Base-by-base conservation (phyloP, 2,888 invertebrate species). In the Altica lythri region DNA sequence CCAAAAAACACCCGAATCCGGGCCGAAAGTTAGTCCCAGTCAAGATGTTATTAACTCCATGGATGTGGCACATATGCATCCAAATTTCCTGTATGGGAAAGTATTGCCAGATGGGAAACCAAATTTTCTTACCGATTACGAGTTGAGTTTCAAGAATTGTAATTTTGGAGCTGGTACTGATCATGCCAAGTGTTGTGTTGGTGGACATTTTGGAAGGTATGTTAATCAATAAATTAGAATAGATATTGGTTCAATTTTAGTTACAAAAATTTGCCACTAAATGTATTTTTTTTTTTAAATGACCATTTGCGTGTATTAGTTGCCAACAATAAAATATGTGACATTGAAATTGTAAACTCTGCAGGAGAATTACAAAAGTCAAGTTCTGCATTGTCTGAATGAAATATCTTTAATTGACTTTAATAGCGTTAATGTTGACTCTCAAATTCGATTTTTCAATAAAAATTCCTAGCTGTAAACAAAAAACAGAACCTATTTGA, bases 121-220 rank as follows among this genome's bases (percentile, higher is more conserved):
- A 17, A 69, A 72, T 54, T 72, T 72, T 37, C 62, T 72, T 17
- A 69, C 68, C 19, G 72, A 71, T 53, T 72, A 72, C 60, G 72
- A 71, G 55, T 59, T 72, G 52, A 70, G 66, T 44, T 69, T 67
- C 55, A 67, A 65, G 47, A 66, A 68, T 56, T 73, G 71, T 59
- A 68, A 72, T 43, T 69, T 72, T 30, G 59, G 54, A 13, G 64
- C 62, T 30, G 61, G 59, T 9, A 68, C 64, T 25, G 66, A 68
- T 42, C 70, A 72, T 60, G 65, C 65, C 35, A 72, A 73, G 65
- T 72, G 72, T 54, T 74, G 72, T 61, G 72, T 71, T 4, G 72
- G 71, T 4, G 70, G 72, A 14, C 71, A 70, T 59, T 71, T 68
- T 59, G 71, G 72, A 22, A 53, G 60, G 60, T 61, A 32, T 56